Conservation (phyloP, 2,888 invertebrate genomes). For the Drosophila barbarae region DNA sequence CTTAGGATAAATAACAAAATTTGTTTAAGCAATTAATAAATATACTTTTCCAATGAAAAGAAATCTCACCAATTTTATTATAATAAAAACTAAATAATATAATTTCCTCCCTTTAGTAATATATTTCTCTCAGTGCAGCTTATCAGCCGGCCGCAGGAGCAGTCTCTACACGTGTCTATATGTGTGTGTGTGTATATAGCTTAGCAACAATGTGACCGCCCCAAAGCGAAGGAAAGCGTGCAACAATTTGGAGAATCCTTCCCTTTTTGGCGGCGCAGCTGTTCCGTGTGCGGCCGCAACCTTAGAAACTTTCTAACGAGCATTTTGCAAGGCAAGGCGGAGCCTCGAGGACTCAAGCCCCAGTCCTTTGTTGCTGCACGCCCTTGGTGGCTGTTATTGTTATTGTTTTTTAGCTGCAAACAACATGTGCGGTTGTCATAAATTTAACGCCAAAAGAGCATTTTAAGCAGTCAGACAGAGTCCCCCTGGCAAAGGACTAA, state of each 20-base stretch:
- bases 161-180: slow-evolving; percentile 9
- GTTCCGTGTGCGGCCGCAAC: slow-evolving; percentile 57
- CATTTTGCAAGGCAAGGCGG: slow-evolving; percentile 28
- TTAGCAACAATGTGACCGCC: slow-evolving; percentile 50
- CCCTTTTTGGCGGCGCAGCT: slow-evolving; percentile 68
- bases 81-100: too few species aligned
- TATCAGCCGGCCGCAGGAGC: slow-evolving; percentile 36
- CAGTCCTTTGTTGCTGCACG: slow-evolving; percentile 34
- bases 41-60: too few species aligned
- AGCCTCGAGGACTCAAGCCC: slow-evolving; percentile 5
- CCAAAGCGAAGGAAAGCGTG: slow-evolving; percentile 41
- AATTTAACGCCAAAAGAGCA: slow-evolving; percentile 71
- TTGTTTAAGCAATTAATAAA: too few species aligned
- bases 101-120: background rate
- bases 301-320: slow-evolving; percentile 63
- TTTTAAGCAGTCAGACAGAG: slow-evolving; percentile 61
- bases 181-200: slow-evolving; percentile 6
- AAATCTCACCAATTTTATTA: too few species aligned
- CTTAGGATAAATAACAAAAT: too few species aligned
- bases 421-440: slow-evolving; percentile 73
- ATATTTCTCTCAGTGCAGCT: slow-evolving; percentile 22
- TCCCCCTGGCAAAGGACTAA: slow-evolving; percentile 42
- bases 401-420: slow-evolving; percentile 47
- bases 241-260: slow-evolving; percentile 66
- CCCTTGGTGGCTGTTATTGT: slow-evolving; percentile 41